Conservation (phyloP, 2,888 invertebrate genomes). For the Scrobipalpa costella region DNA sequence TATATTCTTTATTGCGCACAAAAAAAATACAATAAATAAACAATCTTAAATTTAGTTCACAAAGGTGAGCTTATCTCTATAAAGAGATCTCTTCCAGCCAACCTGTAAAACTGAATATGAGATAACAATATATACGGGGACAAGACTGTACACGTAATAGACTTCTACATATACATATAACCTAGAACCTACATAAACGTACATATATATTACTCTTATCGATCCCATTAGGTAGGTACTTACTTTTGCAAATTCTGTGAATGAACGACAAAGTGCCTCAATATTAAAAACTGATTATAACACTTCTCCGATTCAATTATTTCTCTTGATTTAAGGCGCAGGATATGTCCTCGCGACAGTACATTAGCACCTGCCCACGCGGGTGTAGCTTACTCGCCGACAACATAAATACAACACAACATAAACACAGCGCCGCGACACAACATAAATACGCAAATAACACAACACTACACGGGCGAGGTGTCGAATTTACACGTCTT, state of each 20-base stretch:
- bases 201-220: too few species aligned
- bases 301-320: neutral
- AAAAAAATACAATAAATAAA: too few species aligned
- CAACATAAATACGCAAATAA: slow-evolving; percentile 18
- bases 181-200: too few species aligned
- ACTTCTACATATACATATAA: too few species aligned
- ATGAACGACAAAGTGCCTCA: neutral
- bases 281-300: neutral
- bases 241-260: neutral
- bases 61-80: too few species aligned
- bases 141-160: too few species aligned
- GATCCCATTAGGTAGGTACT: too few species aligned
- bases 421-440: neutral
- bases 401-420: slow-evolving; percentile 3
- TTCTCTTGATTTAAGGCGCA: neutral
- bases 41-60: too few species aligned
- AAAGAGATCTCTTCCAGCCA: too few species aligned
- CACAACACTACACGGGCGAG: slow-evolving; percentile 2
- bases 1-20: too few species aligned
- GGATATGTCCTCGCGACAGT: neutral
- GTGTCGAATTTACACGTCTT: slow-evolving; percentile 5
- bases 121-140: too few species aligned
- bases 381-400: slow-evolving; percentile 2
- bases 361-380: slow-evolving; percentile 16
- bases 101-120: too few species aligned